A percentile compares a stretch with the other conserved stretches of the same genome.
These are phyloP conservation scores for Anadara kagoshimensis DNA, from an alignment of 1,140 invertebrate species.

Conservation along the genomic window DNA sequence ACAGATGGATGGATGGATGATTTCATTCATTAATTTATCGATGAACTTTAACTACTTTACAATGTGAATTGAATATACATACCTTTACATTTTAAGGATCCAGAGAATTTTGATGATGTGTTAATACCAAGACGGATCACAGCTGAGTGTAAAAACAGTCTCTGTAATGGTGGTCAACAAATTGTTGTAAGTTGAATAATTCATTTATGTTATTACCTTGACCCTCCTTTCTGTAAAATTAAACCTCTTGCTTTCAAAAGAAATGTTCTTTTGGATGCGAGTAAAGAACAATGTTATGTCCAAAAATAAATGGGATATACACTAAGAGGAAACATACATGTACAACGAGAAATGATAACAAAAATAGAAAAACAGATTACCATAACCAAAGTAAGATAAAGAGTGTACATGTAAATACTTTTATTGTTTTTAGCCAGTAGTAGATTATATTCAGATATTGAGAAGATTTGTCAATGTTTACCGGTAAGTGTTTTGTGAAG, in stretches of 20 bases:
- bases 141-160: slow-evolving; percentile 46
- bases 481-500: no score
- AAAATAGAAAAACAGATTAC: not conserved
- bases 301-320: no score
- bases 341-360: not conserved
- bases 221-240: not conserved
- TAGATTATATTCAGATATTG: no score
- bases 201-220: not conserved
- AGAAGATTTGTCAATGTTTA: no score
- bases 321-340: not conserved
- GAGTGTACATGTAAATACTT: no score
- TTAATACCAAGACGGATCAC: slow-evolving; percentile 31
- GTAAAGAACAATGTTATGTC: not conserved
- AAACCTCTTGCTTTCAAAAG: not conserved
- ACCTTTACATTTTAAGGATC: slow-evolving; percentile 44
- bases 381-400: no score
- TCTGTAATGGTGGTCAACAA: slow-evolving; percentile 32
- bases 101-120: slow-evolving; percentile 59
- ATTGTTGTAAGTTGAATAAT: slow-evolving; percentile 36
- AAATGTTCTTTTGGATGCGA: not conserved
- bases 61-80: not conserved
- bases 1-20: no score
- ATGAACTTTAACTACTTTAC: not conserved
- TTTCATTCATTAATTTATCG: no score
- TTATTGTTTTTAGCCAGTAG: no score